Conservation (phyloP, 2,797 vertebrate genomes). For the Acanthiza pusilla region DNA sequence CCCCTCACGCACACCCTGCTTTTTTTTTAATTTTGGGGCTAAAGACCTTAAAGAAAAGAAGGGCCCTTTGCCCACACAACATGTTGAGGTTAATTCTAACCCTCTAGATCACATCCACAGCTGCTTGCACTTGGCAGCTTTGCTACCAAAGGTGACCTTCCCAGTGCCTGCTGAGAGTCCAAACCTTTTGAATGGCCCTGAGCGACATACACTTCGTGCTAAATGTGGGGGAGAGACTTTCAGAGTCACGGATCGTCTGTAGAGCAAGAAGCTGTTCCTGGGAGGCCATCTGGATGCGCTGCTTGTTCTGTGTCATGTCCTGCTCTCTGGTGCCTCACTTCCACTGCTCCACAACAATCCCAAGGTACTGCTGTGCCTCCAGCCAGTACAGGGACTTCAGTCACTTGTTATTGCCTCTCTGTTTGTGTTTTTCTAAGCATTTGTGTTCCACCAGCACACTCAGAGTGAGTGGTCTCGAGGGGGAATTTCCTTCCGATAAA, state of each 20-base stretch:
- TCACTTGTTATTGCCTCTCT: constrained; percentile 11
- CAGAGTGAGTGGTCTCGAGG: neutral
- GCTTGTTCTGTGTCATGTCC: neutral
- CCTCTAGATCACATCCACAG: neutral
- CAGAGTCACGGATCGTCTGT: neutral
- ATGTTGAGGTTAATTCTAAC: neutral
- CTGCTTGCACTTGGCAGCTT: neutral
- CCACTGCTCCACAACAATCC: neutral
- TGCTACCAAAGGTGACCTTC: neutral
- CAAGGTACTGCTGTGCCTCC: neutral
- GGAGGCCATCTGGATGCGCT: neutral
- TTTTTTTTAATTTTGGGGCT: neutral
- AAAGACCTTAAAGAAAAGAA: neutral
- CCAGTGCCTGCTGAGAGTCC: neutral
- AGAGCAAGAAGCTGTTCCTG: neutral
- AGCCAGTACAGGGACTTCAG: neutral
- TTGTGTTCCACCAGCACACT: constrained; percentile 22
- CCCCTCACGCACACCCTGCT: neutral
- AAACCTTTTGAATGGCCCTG: neutral
- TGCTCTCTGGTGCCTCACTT: neutral
- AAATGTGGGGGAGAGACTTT: neutral
- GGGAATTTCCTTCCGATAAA: constrained; percentile 63
- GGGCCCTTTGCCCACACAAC: neutral
- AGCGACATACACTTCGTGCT: neutral
- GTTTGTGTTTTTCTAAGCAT: constrained; percentile 30